Base-by-base conservation (phyloP, 2,113 vertebrate genomes). In the Platanista minor region DNA sequence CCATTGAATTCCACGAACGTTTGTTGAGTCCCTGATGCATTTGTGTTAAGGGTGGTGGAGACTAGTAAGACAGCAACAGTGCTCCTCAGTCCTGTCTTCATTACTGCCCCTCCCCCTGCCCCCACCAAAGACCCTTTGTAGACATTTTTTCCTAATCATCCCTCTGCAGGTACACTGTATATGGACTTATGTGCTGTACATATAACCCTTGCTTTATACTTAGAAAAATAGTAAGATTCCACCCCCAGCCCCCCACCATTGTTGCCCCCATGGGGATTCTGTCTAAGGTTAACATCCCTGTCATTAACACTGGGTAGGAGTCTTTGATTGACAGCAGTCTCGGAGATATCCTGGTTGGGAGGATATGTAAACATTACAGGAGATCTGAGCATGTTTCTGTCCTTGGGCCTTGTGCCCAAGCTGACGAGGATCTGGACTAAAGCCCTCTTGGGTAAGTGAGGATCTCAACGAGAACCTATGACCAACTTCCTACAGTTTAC, bases 231-330 rank as follows among this genome's bases (percentile, higher is more conserved):
- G 2, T 57, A 74, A 75, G 39, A 3, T 83, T 80, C 2, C 9
- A 0, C 0, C 0, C 33, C 29, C 5, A 15, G 33, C 8, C 67
- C 31, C 23, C 21, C 25, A 14, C 57, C 11, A 33, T 61, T 61
- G 27, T 82, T 46, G 13, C 31, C 11, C 1, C 2, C 0, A 3
- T 15, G 0, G 15, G 33, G 33, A 7, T 27, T 6, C 52, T 82
- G 9, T 69, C 27, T 59, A 36, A 87, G 84, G 9, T 21, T 21
- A 23, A 59, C 14, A 33, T 36, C 25, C 46, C 21, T 52, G 1
- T 59, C 43, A 33, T 52, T 61, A 29, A 1, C 52, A 29, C 21
- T 64, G 29, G 43, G 18, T 21, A 6, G 15, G 1, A 11, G 36
- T 84, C 61, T 90, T 81, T 2, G 0, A 13, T 36, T 20, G 49